Conservation (phyloP, 2,797 vertebrate genomes). For the Clarias fuscus region DNA sequence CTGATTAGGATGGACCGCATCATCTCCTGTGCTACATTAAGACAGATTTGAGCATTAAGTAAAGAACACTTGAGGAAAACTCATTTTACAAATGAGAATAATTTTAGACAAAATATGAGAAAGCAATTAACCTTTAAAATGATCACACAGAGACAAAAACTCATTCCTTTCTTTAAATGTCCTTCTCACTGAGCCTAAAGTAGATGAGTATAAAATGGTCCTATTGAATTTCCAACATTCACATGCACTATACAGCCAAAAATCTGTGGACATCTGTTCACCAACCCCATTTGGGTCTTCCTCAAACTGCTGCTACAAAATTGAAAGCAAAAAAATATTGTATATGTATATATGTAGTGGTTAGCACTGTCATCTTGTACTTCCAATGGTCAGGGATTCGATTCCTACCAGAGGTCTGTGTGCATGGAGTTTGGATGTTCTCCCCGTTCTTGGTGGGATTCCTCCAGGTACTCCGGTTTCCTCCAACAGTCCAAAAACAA, state of each 20-base stretch:
- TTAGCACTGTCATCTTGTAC: too few species aligned
- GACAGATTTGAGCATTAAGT: neutral
- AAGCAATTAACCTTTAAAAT: constrained; percentile 31
- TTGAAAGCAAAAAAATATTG: neutral
- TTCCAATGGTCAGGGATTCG: too few species aligned
- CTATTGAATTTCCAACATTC: neutral
- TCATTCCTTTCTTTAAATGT: constrained; percentile 2
- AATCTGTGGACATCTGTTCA: neutral
- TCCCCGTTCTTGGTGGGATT: too few species aligned
- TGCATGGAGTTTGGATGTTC: too few species aligned
- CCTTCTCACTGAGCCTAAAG: neutral
- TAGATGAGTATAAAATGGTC: constrained; percentile 19
- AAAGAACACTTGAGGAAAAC: constrained; percentile 1
- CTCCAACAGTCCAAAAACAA: too few species aligned
- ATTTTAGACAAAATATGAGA: constrained; percentile 13
- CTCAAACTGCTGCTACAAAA: too few species aligned
- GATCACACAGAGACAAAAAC: constrained; percentile 2
- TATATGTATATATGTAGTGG: neutral
- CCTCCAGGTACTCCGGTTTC: too few species aligned
- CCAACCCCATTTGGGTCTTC: neutral
- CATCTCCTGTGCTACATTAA: constrained; percentile 3
- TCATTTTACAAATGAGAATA: neutral
- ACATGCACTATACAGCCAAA: neutral
- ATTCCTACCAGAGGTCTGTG: too few species aligned
- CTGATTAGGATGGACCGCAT: neutral